Base-by-base conservation (phyloP, 2,888 invertebrate species). In the Quadroppia sp. region DNA sequence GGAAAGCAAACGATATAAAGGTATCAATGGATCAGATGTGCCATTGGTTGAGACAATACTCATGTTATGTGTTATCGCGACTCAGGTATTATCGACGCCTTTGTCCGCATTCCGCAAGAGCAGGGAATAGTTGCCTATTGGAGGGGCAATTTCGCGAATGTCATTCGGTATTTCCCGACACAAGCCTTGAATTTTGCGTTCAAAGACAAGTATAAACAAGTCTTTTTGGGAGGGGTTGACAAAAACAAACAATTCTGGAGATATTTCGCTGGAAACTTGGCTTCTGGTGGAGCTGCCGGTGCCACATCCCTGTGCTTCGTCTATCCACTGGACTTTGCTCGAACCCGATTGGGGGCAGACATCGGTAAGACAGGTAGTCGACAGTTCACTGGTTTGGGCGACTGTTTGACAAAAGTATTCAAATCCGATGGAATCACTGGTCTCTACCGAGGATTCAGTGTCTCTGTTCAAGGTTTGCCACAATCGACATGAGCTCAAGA, bases 121-220 rank as follows among this genome's bases (percentile, higher is more conserved):
- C 93, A 93, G 82, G 94, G 94, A 74, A 83, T 92, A 73, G 77
- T 85, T 0, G 90, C 94, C 71, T 89, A 90, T 81, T 96, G 95
- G 95, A 88, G 95, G 82, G 95, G 95, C 80, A 96, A 96, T 84
- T 81, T 92, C 76, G 95, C 94, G 78, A 96, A 96, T 83, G 94
- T 95, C 75, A 89, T 96, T 82, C 86, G 95, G 81, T 94, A 94
- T 83, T 94, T 94, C 85, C 94, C 94, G 71, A 94, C 94, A 42
- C 94, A 94, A 83, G 94, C 94, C 59, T 86, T 95, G 74, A 94
- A 95, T 85, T 95, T 95, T 83, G 92, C 94, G 78, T 94, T 95
- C 85, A 94, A 94, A 84, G 97, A 97, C 84, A 89, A 93, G 80
- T 94, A 94, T 85, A 94, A 95, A 7, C 36, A n/a, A n/a, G n/a